Base-by-base conservation (phyloP, 2,113 vertebrate species). In the Sinocyclocheilus anshuiensis region DNA sequence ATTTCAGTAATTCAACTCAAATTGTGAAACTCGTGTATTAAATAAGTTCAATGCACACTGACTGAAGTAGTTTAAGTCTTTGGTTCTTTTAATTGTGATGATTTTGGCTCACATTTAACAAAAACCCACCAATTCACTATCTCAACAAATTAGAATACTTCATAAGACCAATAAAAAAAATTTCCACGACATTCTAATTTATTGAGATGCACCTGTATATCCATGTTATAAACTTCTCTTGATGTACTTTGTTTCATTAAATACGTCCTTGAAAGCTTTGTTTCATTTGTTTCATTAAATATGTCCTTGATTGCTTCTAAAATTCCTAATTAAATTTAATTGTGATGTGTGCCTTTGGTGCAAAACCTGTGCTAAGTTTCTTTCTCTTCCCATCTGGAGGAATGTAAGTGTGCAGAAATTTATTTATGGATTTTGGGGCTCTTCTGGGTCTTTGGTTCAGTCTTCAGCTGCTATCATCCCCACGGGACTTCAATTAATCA, bases 401-500 rank as follows among this genome's bases (percentile, higher is more conserved):
- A 84, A 89, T 39, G 59, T 39, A 63, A 63, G 77, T 45, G 36
- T 61, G 12, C 84, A 82, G 72, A 87, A 86, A 65, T 79, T 22
- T 20, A 59, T 26, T 72, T 63, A 59, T 65, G 36, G 57, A 69
- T 83, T 81, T 88, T 87, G 85, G 89, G 83, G 86, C 80, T 85
- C 42, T 72, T 48, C 29, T 16, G n/a, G 67, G 78, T 48, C 53
- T 61, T 84, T 75, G 29, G 42, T 86, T 77, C 63, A 11, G 77
- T 82, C 61, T 39, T 75, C 42, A 84, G 69, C 85, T 53, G 39
- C 78, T 84, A n/a, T 77, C 81, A 86, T 79, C 79, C 79, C 86
- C 83, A 36, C 20, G 3, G 50, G 75, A 89, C 75, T 33, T 86
- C 79, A 87, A 90, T 90, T 87, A 86, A 89, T 89, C 87, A 87